phyloP scores from a whole-genome alignment of 2,888 invertebrate genomes.

The Gymnoscelis rufifasciata region DNA sequence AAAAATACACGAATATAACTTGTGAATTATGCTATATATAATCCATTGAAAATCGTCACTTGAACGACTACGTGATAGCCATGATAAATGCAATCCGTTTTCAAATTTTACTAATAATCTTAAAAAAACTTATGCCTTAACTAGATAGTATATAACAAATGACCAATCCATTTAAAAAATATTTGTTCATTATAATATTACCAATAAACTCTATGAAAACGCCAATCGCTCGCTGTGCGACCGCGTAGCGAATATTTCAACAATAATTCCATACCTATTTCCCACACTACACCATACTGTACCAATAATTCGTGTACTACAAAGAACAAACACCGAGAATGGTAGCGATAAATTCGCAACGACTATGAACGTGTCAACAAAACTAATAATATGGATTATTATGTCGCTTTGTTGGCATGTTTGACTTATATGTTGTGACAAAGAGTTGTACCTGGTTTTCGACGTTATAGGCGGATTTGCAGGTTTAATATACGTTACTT shows the following conservation, averaged over 20 bases:
- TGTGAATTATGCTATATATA: too few relatives aligned
- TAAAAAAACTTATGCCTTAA: too few relatives aligned
- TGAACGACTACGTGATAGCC: too few relatives aligned
- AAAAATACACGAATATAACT: too few relatives aligned
- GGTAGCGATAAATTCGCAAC: slow-evolving; percentile 55
- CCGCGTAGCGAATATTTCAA: slow-evolving; percentile 10
- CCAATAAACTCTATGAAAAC: slow-evolving; percentile 8
- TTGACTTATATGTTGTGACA: slow-evolving; percentile 13
- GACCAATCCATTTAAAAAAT: too few relatives aligned
- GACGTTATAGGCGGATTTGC: neutral
- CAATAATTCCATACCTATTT: slow-evolving; percentile 48
- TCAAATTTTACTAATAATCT: too few relatives aligned
- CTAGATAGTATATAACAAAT: too few relatives aligned
- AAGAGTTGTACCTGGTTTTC: neutral
- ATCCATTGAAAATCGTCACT: too few relatives aligned
- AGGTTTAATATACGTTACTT: neutral
- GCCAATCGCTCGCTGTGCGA: slow-evolving; percentile 30
- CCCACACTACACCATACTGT: slow-evolving; percentile 59
- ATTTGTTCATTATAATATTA: too few relatives aligned
- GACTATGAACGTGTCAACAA: slow-evolving; percentile 60
- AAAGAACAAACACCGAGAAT: slow-evolving; percentile 44
- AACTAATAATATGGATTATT: slow-evolving; percentile 58
- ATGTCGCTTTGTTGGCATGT: slow-evolving; percentile 24
- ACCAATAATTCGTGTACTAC: slow-evolving; percentile 42
- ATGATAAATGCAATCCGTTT: too few relatives aligned